A percentile compares a stretch with the other conserved stretches of the same genome.
These are phyloP conservation scores for Phoxinus phoxinus DNA, from an alignment of 2,113 vertebrate species.

Conservation along the genomic window DNA sequence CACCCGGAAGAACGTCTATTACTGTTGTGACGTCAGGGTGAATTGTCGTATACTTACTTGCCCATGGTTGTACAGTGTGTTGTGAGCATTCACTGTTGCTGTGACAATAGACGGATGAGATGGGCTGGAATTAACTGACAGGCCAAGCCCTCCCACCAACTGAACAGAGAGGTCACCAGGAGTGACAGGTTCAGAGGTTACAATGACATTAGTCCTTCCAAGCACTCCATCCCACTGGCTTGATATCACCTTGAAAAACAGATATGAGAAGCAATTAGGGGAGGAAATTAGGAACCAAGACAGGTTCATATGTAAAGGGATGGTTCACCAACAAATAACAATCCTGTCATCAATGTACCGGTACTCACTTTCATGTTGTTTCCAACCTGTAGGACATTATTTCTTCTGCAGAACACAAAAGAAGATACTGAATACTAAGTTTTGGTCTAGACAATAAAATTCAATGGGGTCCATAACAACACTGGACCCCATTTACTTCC, in stretches of 20 bases:
- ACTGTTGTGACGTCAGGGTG: no score
- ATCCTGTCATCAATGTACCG: neutral
- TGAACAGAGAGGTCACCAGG: slow-evolving; percentile 74
- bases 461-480: neutral
- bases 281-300: slow-evolving; percentile 6
- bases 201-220: slow-evolving; percentile 71
- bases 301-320: neutral
- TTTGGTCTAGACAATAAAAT: neutral
- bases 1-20: no score
- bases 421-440: neutral
- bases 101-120: slow-evolving; percentile 68
- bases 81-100: slow-evolving; percentile 71
- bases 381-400: neutral
- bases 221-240: slow-evolving; percentile 76
- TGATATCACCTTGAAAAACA: slow-evolving; percentile 67
- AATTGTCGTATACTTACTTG: slow-evolving; percentile 64
- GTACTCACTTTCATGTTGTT: neutral
- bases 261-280: neutral
- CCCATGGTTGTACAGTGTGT: slow-evolving; percentile 69
- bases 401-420: neutral
- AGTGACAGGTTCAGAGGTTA: slow-evolving; percentile 69
- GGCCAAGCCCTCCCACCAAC: slow-evolving; percentile 72
- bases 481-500: neutral
- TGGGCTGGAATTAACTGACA: slow-evolving; percentile 65
- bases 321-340: neutral